Evolutionary conservation across 2,888 invertebrate genomes (phyloP), one percentile per base, ranked within the genome.

Genomic region (Platycnemis pennipes): DNA sequence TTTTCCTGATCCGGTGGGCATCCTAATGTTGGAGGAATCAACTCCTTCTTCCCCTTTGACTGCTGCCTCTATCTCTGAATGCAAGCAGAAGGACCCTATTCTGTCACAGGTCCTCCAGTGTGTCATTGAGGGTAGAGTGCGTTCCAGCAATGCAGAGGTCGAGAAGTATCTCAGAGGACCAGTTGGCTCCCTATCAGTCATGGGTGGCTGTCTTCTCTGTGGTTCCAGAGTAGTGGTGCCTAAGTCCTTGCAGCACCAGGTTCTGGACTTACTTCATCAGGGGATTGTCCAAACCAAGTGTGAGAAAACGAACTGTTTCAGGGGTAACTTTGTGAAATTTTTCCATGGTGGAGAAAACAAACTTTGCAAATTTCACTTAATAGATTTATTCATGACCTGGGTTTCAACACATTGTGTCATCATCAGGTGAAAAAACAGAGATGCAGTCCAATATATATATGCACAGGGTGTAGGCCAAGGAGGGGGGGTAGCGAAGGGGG

Each of bases 121-220:
- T 85, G 31, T 37, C 31, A 31, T 85, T 37, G 8, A 85, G 3
- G 37, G 31, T 85, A 11, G 31, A 42, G 85, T 37, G 3, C 42
- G 13, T 85, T 37, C 85, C 11, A 56, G 56, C 56, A 49, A 95
- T 96, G 19, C 56, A 56, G 56, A 56, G 56, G 56, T 56, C 56
- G 2, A 56, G 22, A 19, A 56, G 56, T 13, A 95, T 95, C 69
- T 95, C 95, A 85, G 95, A 96, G 95, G 96, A 95, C 95, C 94
- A 95, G 87, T 96, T 95, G 95, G 96, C 96, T 44, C 94, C 95
- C 44, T 95, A 95, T 5, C 94, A 96, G 56, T 95, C 96, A 4
- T 96, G 95, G 5, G 96, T 96, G 94, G 95, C 95, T 89, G 95
- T 19, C 69, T 94, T 49, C 44, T 95, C n/a, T 94, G 95, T 1